Conservation (phyloP, 2,797 vertebrate species). For the Borostomias antarcticus region DNA sequence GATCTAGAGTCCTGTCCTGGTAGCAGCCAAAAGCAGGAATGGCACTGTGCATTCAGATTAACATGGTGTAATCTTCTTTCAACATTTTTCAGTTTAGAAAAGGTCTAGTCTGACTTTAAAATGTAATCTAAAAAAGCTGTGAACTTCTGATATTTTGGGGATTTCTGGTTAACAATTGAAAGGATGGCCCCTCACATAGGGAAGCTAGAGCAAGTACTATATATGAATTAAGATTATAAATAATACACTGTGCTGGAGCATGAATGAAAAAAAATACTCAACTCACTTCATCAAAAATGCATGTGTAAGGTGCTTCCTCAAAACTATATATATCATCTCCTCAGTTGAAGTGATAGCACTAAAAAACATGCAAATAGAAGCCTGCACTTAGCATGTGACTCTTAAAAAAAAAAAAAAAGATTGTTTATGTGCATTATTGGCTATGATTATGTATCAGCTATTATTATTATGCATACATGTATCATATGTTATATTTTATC, state of each 20-base stretch:
- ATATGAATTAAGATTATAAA: neutral
- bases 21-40: constrained; percentile 21
- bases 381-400: no score
- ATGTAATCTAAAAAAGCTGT: constrained; percentile 39
- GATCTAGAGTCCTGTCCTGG: constrained; percentile 31
- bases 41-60: constrained; percentile 49
- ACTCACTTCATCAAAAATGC: neutral
- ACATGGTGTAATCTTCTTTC: constrained; percentile 22
- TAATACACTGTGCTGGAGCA: neutral
- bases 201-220: constrained; percentile 13
- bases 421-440: no score
- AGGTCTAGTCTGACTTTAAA: constrained; percentile 53
- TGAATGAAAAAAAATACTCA: neutral
- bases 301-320: no score
- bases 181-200: constrained; percentile 3
- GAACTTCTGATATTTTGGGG: constrained; percentile 29
- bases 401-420: no score
- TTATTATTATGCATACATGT: no score
- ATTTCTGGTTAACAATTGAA: constrained; percentile 30
- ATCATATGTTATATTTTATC: no score
- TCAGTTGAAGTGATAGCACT: no score
- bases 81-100: constrained; percentile 29
- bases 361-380: no score
- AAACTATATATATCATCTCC: no score
- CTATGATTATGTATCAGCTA: no score